phyloP scores from a whole-genome alignment of 2,113 vertebrate genomes.

The Gymnogyps californianus region DNA sequence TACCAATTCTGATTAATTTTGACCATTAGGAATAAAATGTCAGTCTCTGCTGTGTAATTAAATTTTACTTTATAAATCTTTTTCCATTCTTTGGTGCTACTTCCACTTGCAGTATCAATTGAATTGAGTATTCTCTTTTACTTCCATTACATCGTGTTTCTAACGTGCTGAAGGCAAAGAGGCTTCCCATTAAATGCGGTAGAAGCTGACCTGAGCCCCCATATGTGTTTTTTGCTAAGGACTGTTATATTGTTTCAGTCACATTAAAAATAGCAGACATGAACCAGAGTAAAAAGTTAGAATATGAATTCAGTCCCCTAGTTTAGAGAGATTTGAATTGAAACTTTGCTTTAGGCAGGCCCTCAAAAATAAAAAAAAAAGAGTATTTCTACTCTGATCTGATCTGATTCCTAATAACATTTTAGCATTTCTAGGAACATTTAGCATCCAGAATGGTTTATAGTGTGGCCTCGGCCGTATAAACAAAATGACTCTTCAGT shows the following conservation, averaged over 20 bases:
- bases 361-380: neutral
- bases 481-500: neutral
- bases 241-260: neutral
- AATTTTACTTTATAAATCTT: neutral
- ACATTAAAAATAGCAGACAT: neutral
- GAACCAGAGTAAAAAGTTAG: neutral
- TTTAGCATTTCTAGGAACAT: neutral
- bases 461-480: neutral
- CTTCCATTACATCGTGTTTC: neutral
- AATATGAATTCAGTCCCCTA: neutral
- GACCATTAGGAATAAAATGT: neutral
- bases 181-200: neutral
- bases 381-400: neutral
- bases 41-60: neutral
- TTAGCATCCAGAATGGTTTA: neutral
- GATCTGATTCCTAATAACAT: neutral
- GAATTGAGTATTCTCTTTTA: neutral
- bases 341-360: neutral
- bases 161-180: neutral
- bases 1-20: neutral
- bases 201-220: neutral
- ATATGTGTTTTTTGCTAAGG: neutral
- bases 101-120: neutral
- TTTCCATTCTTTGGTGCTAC: neutral
- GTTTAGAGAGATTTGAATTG: neutral